These are phyloP conservation scores for Matsumurasca onukii DNA, from an alignment of 1,140 invertebrate species.

Conservation along the genomic window DNA sequence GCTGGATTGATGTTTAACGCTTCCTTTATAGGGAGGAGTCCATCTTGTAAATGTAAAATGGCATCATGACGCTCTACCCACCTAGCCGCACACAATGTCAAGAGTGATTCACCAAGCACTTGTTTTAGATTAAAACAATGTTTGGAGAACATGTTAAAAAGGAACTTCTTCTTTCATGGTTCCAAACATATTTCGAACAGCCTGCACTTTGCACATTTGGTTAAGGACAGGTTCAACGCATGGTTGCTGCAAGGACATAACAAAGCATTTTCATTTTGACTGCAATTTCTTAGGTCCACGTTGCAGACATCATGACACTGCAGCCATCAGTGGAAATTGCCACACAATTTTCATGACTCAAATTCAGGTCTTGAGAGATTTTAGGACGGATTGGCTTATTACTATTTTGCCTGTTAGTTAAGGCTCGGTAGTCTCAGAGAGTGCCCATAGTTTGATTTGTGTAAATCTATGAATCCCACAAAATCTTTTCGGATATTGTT, in stretches of 20 bases:
- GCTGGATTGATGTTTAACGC: conserved; percentile 1
- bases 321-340: conserved; percentile 5
- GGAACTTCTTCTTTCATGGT: not conserved
- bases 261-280: not conserved
- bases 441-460: conserved; percentile 1
- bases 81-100: not conserved
- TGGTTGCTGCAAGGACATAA: conserved; percentile 5
- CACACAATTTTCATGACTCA: conserved; percentile 5
- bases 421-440: not conserved
- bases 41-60: conserved; percentile 1
- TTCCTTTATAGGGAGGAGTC: conserved; percentile 1
- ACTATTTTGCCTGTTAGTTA: not conserved
- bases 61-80: conserved; percentile 1
- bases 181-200: not conserved
- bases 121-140: not conserved
- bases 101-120: conserved; percentile 5
- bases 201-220: conserved; percentile 1
- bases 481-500: conserved; percentile 6
- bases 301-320: conserved; percentile 1
- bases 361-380: conserved; percentile 2
- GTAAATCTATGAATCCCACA: not conserved
- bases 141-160: conserved; percentile 6
- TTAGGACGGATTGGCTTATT: not conserved
- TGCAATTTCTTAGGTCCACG: not conserved
- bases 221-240: conserved; percentile 5